Percentiles rank a stretch among this genome's conserved stretches.
Conservation (phyloP, 2,888 invertebrate genomes). For the Meganola albula region DNA sequence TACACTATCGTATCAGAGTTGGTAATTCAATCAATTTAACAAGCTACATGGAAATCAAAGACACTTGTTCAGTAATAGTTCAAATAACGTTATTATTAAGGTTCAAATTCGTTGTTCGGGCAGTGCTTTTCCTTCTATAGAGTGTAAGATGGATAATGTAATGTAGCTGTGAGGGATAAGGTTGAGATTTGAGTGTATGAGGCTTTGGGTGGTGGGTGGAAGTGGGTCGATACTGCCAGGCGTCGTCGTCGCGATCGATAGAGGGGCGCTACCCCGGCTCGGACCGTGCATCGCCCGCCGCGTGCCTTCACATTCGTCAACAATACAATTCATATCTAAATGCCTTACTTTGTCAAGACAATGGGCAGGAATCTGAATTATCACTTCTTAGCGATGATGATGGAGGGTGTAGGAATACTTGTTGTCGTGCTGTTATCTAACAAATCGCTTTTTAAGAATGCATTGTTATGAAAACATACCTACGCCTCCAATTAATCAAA, state of each 20-base stretch:
- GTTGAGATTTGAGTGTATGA: constrained; percentile 52
- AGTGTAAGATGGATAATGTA: constrained; percentile 30
- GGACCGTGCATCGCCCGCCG: constrained; percentile 44
- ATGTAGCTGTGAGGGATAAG: constrained; percentile 43
- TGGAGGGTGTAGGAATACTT: constrained; percentile 3
- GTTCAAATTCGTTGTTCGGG: constrained; percentile 50
- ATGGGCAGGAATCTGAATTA: constrained; percentile 18
- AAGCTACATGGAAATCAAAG: constrained; percentile 33
- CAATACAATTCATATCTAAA: constrained; percentile 42
- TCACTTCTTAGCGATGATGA: constrained; percentile 4
- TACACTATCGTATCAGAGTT: constrained; percentile 56
- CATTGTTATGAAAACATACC: too few species aligned
- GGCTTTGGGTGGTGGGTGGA: constrained; percentile 57
- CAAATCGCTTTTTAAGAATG: too few species aligned
- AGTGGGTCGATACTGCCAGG: constrained; percentile 61
- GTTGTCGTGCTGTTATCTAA: background rate
- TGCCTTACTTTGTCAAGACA: constrained; percentile 35
- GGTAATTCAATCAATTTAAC: constrained; percentile 57
- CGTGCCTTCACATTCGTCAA: constrained; percentile 49
- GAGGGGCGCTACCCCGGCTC: constrained; percentile 38
- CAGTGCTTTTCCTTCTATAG: constrained; percentile 21
- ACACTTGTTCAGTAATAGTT: constrained; percentile 48
- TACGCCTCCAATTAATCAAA: too few species aligned
- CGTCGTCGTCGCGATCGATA: constrained; percentile 66
- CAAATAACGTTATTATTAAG: constrained; percentile 54